Conservation (phyloP, 1,140 invertebrate species). For the Diabrotica undecimpunctata region DNA sequence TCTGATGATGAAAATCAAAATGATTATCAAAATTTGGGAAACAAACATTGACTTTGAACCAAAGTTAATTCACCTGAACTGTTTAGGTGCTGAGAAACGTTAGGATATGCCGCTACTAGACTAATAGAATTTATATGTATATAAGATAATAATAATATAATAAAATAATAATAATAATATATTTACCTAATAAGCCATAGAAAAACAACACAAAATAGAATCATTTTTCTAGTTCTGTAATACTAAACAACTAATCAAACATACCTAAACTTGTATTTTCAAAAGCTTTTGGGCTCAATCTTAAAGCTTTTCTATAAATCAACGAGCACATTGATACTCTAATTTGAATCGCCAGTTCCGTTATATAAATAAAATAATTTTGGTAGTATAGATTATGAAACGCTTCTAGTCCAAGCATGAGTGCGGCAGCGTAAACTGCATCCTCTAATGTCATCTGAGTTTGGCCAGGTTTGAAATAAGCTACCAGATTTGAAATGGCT, state of each 20-base stretch:
- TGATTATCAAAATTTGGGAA: no score
- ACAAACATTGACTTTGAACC: no score
- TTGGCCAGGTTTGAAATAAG: slow-evolving; percentile 57
- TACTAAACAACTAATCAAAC: slow-evolving; percentile 46
- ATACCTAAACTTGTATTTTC: slow-evolving; percentile 64
- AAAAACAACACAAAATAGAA: no score
- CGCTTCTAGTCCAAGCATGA: slow-evolving; percentile 58
- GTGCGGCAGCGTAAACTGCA: slow-evolving; percentile 63
- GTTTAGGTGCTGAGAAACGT: no score
- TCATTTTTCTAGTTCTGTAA: no score
- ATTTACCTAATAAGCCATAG: no score
- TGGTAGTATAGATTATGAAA: slow-evolving; percentile 52
- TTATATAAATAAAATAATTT: slow-evolving; percentile 69
- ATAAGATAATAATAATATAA: no score
- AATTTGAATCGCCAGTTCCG: slow-evolving; percentile 76
- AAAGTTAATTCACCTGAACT: no score
- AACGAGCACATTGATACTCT: slow-evolving; percentile 73
- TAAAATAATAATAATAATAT: no score
- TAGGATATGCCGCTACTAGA: no score
- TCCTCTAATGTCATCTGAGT: slow-evolving; percentile 48
- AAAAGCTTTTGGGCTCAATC: slow-evolving; percentile 67
- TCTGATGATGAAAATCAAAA: no score
- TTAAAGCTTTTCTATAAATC: slow-evolving; percentile 76
- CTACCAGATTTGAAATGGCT: slow-evolving; percentile 64
- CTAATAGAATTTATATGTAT: no score